These are phyloP conservation scores for Ips nitidus DNA, from an alignment of 1,140 invertebrate species.

Conservation along the genomic window DNA sequence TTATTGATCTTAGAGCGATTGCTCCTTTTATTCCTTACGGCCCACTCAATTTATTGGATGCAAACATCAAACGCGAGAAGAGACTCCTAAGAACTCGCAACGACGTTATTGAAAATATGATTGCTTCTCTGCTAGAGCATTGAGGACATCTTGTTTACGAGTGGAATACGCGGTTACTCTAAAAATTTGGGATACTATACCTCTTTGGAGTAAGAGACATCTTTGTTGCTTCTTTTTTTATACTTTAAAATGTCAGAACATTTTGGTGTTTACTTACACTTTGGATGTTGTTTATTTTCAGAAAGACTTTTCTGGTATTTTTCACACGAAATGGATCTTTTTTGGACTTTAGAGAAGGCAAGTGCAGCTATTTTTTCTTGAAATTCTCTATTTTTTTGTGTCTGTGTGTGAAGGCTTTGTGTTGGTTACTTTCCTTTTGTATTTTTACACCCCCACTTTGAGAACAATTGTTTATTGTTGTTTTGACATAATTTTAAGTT, in stretches of 20 bases:
- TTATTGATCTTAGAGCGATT: constrained; percentile 29
- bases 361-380: no score
- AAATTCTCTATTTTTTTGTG: no score
- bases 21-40: constrained; percentile 20
- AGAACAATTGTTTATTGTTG: no score
- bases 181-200: constrained; percentile 5
- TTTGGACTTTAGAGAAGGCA: no score
- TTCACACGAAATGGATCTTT: no score
- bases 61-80: constrained; percentile 26
- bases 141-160: constrained; percentile 11
- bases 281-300: no score
- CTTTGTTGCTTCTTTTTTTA: neutral
- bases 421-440: no score
- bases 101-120: constrained; percentile 22
- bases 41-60: constrained; percentile 27
- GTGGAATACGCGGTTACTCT: constrained; percentile 9
- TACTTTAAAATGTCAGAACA: neutral
- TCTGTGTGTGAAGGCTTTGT: no score
- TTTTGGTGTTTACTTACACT: neutral
- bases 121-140: constrained; percentile 17
- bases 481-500: no score
- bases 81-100: constrained; percentile 14
- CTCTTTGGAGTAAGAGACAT: neutral
- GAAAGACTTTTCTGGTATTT: no score
- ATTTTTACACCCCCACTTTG: no score